phyloP scores from a whole-genome alignment of 2,113 vertebrate species.

The Ceuthmochares aereus region DNA sequence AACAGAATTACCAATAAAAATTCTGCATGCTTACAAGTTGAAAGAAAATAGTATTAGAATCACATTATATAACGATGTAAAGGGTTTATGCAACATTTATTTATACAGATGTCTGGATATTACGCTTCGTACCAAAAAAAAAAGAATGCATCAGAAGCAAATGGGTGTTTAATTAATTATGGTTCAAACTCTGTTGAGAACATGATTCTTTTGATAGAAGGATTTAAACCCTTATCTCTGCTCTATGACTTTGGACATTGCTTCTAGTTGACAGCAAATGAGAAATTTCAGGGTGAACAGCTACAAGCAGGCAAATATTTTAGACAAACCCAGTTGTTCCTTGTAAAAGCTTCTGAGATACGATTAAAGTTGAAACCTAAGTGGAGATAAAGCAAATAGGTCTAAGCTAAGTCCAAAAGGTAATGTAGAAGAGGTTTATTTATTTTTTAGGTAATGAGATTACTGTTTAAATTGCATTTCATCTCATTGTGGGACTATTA shows the following conservation, averaged over 20 bases:
- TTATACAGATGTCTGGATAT: neutral
- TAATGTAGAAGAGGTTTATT: constrained; percentile 57
- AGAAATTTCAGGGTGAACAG: constrained; percentile 40
- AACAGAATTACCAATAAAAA: neutral
- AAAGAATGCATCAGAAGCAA: neutral
- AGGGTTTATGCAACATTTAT: neutral
- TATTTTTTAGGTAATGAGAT: constrained; percentile 63
- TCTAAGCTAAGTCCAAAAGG: constrained; percentile 43
- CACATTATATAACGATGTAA: neutral
- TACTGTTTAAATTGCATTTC: constrained; percentile 52
- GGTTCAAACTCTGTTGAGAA: neutral
- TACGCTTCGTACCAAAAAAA: neutral
- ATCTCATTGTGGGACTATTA: constrained; percentile 54
- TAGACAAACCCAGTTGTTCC: constrained; percentile 12
- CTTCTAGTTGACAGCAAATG: constrained; percentile 28
- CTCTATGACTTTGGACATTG: constrained; percentile 1
- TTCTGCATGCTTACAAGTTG: neutral
- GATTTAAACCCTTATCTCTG: constrained; percentile 25
- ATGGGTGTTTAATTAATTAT: constrained; percentile 29
- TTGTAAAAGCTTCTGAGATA: constrained; percentile 48
- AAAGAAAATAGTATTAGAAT: neutral
- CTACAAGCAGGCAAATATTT: constrained; percentile 5
- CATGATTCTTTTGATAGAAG: neutral
- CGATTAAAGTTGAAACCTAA: constrained; percentile 59
- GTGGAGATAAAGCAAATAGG: constrained; percentile 56